phyloP scores from a whole-genome alignment of 2,888 invertebrate genomes.

The Eupithecia abbreviata region DNA sequence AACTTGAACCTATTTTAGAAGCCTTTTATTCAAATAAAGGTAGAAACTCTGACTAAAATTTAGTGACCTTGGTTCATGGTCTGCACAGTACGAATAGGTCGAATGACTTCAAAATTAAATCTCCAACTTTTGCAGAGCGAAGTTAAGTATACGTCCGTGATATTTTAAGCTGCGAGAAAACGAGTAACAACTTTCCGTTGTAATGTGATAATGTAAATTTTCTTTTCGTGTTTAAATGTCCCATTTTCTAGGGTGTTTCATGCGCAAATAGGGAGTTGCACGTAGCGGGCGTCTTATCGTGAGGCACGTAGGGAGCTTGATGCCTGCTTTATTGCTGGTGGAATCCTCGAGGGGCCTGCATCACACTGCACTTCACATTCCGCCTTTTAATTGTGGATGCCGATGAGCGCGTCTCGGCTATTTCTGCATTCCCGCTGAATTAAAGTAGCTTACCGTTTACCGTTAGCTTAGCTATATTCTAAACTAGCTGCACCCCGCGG shows the following conservation, averaged over 20 bases:
- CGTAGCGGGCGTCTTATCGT: constrained; percentile 65
- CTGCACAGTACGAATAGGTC: neutral
- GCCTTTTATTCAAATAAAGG: neutral
- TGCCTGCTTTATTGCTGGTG: constrained; percentile 74
- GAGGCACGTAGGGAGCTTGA: constrained; percentile 69
- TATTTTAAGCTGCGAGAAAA: constrained; percentile 49
- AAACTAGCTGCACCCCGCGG: too few relatives aligned
- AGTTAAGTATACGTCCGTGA: constrained; percentile 43
- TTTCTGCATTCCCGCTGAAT: constrained; percentile 7
- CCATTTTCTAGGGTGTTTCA: constrained; percentile 57
- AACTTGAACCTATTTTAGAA: neutral
- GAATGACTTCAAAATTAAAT: constrained; percentile 13
- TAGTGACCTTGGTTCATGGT: neutral
- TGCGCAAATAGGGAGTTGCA: constrained; percentile 61
- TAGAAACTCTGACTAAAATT: neutral
- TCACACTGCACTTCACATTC: constrained; percentile 61
- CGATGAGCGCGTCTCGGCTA: constrained; percentile 37
- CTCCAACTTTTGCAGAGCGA: constrained; percentile 8
- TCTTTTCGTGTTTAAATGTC: constrained; percentile 56
- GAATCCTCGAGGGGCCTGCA: constrained; percentile 56
- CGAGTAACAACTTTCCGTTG: constrained; percentile 54
- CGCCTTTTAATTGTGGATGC: constrained; percentile 54
- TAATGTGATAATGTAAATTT: constrained; percentile 66
- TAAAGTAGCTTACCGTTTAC: neutral
- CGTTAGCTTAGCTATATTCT: too few relatives aligned